These are phyloP conservation scores for Erannis defoliaria DNA, from an alignment of 2,888 invertebrate genomes.

Conservation along the genomic window DNA sequence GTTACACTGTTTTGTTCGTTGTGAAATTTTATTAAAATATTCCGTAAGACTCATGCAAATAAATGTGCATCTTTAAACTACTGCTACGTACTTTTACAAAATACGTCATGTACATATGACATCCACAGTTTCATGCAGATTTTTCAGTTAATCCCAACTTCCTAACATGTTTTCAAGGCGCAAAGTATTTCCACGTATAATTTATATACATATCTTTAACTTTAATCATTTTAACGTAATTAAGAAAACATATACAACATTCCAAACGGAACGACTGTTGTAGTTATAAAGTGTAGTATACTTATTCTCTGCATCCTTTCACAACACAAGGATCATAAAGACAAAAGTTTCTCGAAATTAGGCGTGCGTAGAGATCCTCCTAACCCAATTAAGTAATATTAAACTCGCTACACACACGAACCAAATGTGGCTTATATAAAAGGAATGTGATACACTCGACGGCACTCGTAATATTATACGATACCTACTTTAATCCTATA, in stretches of 20 bases:
- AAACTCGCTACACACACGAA: conserved; percentile 44
- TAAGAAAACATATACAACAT: background rate
- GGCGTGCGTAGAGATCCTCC: conserved; percentile 30
- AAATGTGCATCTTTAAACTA: too few relatives aligned
- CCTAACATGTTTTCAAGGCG: too few relatives aligned
- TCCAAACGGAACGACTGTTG: background rate
- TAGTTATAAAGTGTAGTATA: background rate
- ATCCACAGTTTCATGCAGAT: too few relatives aligned
- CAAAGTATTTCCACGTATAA: background rate
- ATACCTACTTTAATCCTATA: conserved; percentile 43
- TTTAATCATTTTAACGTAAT: background rate
- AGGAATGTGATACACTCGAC: conserved; percentile 47
- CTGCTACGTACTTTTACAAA: too few relatives aligned
- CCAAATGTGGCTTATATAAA: conserved; percentile 43
- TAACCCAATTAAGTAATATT: conserved; percentile 47
- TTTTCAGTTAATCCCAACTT: too few relatives aligned
- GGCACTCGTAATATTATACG: conserved; percentile 44
- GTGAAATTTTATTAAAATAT: too few relatives aligned
- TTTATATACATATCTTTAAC: background rate
- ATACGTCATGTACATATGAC: too few relatives aligned
- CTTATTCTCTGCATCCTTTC: conserved; percentile 44
- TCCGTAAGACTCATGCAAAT: too few relatives aligned
- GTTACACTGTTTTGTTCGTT: too few relatives aligned
- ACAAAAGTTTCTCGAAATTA: conserved; percentile 33
- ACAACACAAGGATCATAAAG: conserved; percentile 26